Evolutionary conservation across 2,113 vertebrate species (phyloP).

Genomic region (Collichthys lucidus): DNA sequence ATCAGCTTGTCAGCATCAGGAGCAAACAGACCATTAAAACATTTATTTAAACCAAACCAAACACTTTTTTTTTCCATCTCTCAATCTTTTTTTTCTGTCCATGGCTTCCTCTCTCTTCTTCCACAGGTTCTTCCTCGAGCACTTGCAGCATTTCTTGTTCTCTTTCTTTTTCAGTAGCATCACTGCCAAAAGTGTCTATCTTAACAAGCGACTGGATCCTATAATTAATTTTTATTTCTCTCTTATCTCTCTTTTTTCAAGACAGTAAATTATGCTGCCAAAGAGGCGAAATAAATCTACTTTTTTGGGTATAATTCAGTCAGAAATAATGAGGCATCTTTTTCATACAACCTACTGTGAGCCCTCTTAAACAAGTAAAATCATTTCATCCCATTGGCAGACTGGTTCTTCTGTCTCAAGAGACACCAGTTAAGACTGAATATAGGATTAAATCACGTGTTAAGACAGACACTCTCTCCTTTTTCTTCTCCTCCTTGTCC

Average conservation of each 20-base stretch:
- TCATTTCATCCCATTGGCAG: slow-evolving; percentile 27
- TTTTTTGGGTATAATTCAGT: neutral
- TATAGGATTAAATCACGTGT: slow-evolving; percentile 52
- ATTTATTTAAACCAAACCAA: slow-evolving; percentile 49
- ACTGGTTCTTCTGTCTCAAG: slow-evolving; percentile 5
- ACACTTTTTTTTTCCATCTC: slow-evolving; percentile 3
- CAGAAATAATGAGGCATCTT: neutral
- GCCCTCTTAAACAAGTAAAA: slow-evolving; percentile 11
- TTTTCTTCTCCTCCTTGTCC: neutral
- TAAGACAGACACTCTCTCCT: slow-evolving; percentile 57
- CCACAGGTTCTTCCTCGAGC: slow-evolving; percentile 8
- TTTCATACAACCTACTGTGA: slow-evolving; percentile 12
- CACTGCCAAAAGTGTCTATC: slow-evolving; percentile 46
- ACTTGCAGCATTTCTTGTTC: slow-evolving; percentile 11
- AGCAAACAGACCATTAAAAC: slow-evolving; percentile 54
- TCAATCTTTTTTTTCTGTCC: slow-evolving; percentile 2
- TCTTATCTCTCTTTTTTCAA: neutral
- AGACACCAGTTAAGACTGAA: slow-evolving; percentile 43
- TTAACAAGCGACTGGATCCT: slow-evolving; percentile 59
- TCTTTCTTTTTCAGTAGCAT: slow-evolving; percentile 20
- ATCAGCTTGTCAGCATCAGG: slow-evolving; percentile 71
- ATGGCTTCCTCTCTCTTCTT: neutral
- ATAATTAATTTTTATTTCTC: neutral
- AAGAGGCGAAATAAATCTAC: slow-evolving; percentile 32
- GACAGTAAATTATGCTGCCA: slow-evolving; percentile 4